Evolutionary conservation across 2,888 invertebrate species (phyloP).

Genomic region (Patella pellucida): DNA sequence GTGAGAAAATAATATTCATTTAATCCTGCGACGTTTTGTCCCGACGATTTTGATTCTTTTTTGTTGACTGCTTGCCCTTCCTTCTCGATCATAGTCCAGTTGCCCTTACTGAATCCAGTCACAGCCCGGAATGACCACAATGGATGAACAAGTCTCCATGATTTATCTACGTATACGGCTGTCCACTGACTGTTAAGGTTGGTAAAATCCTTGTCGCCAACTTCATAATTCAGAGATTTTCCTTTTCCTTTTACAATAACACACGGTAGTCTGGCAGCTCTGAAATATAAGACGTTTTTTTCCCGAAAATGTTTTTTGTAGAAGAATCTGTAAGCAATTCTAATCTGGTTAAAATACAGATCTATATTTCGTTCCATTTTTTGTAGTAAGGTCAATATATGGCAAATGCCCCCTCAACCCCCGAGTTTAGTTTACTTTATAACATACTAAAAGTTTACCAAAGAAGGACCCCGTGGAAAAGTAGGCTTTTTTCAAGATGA

Average conservation of each 20-base stretch:
- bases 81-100: constrained; percentile 48
- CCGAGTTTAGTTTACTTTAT: too few species aligned
- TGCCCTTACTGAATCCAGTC: constrained; percentile 38
- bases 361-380: too few species aligned
- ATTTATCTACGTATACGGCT: constrained; percentile 48
- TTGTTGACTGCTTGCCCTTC: constrained; percentile 28
- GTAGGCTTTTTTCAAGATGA: too few species aligned
- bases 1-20: constrained; percentile 17
- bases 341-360: too few species aligned
- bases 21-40: neutral
- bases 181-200: constrained; percentile 52
- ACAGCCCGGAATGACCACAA: constrained; percentile 52
- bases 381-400: too few species aligned
- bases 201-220: constrained; percentile 42
- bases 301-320: neutral
- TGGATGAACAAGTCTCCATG: constrained; percentile 57
- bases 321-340: neutral
- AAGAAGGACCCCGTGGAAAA: too few species aligned
- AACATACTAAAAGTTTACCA: too few species aligned
- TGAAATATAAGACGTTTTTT: constrained; percentile 24
- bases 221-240: constrained; percentile 52
- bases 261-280: constrained; percentile 50
- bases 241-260: constrained; percentile 49
- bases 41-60: neutral
- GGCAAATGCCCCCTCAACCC: too few species aligned